A percentile compares a stretch with the other conserved stretches of the same genome.
phyloP scores from a whole-genome alignment of 30 jellyfish, hydroid and myxozoan genomes.

The Rhopilema esculentum region DNA sequence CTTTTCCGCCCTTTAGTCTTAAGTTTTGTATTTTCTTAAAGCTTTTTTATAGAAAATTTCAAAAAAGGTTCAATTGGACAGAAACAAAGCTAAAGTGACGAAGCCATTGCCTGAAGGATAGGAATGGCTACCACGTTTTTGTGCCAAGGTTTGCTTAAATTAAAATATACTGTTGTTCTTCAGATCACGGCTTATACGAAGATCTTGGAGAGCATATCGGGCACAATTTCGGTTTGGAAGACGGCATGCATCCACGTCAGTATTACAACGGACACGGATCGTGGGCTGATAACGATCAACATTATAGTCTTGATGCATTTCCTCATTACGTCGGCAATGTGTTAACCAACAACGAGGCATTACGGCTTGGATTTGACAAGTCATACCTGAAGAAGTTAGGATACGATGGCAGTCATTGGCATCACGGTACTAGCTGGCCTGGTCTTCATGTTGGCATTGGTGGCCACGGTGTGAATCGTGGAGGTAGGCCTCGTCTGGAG shows the following conservation, averaged over 20 bases:
- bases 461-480: constrained; percentile 9
- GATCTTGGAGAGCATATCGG: constrained; percentile 13
- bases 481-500: no score
- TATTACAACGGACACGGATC: neutral
- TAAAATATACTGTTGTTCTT: neutral
- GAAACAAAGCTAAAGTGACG: no score
- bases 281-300: constrained; percentile 5
- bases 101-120: no score
- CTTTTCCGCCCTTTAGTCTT: no score
- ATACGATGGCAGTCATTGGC: constrained; percentile 34
- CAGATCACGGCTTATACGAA: neutral
- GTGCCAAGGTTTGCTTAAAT: no score
- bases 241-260: neutral
- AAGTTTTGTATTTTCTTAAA: no score
- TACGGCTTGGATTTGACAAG: constrained; percentile 33
- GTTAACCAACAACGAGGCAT: constrained; percentile 11
- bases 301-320: neutral
- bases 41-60: no score
- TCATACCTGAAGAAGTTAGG: constrained; percentile 44
- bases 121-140: no score
- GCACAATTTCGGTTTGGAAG: constrained; percentile 1
- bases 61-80: no score
- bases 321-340: constrained; percentile 45
- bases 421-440: neutral
- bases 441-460: constrained; percentile 8